phyloP scores from a whole-genome alignment of 2,888 invertebrate species.

The Protodeltote pygarga region DNA sequence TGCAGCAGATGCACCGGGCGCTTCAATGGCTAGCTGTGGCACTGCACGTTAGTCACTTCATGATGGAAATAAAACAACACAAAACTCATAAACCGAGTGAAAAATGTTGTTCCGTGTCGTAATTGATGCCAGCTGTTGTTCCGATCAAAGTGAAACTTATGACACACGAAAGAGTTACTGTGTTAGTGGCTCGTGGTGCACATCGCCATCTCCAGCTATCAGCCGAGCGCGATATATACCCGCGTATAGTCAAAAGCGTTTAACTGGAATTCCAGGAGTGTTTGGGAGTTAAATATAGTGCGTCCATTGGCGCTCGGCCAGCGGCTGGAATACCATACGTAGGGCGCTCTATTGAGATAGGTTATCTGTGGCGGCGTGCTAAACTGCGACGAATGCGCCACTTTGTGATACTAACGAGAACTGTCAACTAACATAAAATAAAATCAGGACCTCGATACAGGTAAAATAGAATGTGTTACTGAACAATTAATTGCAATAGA shows the following conservation, averaged over 20 bases:
- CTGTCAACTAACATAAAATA: too few relatives aligned
- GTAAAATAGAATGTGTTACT: too few relatives aligned
- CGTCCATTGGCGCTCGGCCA: conserved; percentile 45
- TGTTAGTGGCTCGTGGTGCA: conserved; percentile 3
- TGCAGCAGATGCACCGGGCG: too few relatives aligned
- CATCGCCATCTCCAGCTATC: conserved; percentile 1
- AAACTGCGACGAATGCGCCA: conserved; percentile 26
- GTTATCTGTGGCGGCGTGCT: conserved; percentile 37
- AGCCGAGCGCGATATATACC: conserved; percentile 18
- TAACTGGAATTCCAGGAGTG: conserved; percentile 29
- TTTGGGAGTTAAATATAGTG: conserved; percentile 46
- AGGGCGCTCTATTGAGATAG: conserved; percentile 49
- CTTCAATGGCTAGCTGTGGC: too few relatives aligned
- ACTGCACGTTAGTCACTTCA: too few relatives aligned
- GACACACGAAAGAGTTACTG: conserved; percentile 14
- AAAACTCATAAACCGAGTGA: conserved; percentile 7
- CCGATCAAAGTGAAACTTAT: not conserved
- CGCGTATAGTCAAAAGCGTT: conserved; percentile 38
- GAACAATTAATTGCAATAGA: too few relatives aligned
- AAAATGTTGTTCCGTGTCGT: not conserved
- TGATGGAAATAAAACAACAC: not conserved
- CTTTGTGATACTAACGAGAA: not conserved
- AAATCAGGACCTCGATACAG: too few relatives aligned
- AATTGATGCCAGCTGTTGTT: conserved; percentile 8
- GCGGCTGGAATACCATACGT: conserved; percentile 48